These are phyloP conservation scores for Calypte anna DNA, from an alignment of 2,113 vertebrate species.

Conservation along the genomic window DNA sequence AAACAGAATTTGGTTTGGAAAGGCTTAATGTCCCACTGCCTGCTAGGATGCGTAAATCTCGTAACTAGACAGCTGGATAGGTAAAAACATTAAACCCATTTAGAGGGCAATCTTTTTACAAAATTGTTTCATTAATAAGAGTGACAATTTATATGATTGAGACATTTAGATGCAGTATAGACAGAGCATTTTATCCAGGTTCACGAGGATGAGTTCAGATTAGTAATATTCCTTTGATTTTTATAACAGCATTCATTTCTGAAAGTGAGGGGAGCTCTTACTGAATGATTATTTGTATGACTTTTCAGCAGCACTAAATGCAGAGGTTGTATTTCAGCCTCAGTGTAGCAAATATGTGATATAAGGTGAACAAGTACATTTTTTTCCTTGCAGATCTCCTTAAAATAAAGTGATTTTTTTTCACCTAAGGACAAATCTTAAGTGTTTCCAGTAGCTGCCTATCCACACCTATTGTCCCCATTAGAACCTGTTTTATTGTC, in stretches of 20 bases:
- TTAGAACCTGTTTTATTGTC: slow-evolving; percentile 76
- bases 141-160: slow-evolving; percentile 76
- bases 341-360: slow-evolving; percentile 2
- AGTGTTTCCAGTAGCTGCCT: slow-evolving; percentile 68
- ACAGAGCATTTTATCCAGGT: slow-evolving; percentile 63
- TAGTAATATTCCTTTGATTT: slow-evolving; percentile 57
- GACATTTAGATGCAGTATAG: slow-evolving; percentile 70
- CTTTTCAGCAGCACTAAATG: slow-evolving; percentile 44
- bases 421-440: slow-evolving; percentile 62
- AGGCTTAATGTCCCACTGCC: slow-evolving; percentile 55
- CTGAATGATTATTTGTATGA: slow-evolving; percentile 20
- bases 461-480: slow-evolving; percentile 58
- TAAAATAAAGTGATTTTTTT: slow-evolving; percentile 3
- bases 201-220: slow-evolving; percentile 58
- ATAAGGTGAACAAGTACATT: slow-evolving; percentile 21
- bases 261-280: slow-evolving; percentile 39
- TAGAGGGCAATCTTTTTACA: slow-evolving; percentile 73
- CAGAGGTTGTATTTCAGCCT: slow-evolving; percentile 18
- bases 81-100: slow-evolving; percentile 75
- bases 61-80: slow-evolving; percentile 64
- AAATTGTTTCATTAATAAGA: slow-evolving; percentile 80
- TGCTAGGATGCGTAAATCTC: slow-evolving; percentile 66
- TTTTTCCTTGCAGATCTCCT: background rate
- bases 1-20: slow-evolving; percentile 70
- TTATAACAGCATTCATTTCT: slow-evolving; percentile 50